Conservation (phyloP, 1,140 invertebrate species). For the Zaprionus lachaisei region DNA sequence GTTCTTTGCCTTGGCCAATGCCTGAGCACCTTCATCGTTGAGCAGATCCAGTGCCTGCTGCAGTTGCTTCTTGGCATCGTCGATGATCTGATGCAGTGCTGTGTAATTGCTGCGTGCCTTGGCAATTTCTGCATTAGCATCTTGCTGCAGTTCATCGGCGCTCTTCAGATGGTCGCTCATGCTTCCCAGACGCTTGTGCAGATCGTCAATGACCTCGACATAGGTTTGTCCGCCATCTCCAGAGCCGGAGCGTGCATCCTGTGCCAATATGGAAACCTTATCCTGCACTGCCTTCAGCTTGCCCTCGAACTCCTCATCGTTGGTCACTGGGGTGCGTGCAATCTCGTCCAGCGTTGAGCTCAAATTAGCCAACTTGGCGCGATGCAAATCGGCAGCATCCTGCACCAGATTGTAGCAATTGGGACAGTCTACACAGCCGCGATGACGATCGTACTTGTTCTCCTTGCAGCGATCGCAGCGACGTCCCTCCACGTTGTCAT, state of each 20-base stretch:
- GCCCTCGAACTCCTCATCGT: slow-evolving; percentile 93
- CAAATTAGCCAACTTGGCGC: slow-evolving; percentile 90
- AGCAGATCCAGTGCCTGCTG: slow-evolving; percentile 91
- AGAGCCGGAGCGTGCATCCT: slow-evolving; percentile 89
- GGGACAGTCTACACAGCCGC: slow-evolving; percentile 95
- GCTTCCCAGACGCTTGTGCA: slow-evolving; percentile 88
- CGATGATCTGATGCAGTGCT: slow-evolving; percentile 90
- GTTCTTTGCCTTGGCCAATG: slow-evolving; percentile 91
- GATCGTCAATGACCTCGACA: slow-evolving; percentile 88
- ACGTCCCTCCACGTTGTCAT: slow-evolving; percentile 95
- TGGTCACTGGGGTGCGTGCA: slow-evolving; percentile 92
- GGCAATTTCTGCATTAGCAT: slow-evolving; percentile 87
- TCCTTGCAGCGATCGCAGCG: slow-evolving; percentile 97
- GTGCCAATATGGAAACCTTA: slow-evolving; percentile 89
- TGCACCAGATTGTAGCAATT: slow-evolving; percentile 97
- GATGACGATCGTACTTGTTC: slow-evolving; percentile 94
- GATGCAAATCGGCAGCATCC: slow-evolving; percentile 93
- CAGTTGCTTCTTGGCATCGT: slow-evolving; percentile 89
- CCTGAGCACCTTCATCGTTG: slow-evolving; percentile 91
- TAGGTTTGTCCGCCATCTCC: slow-evolving; percentile 88
- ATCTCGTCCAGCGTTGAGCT: slow-evolving; percentile 85
- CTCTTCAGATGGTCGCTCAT: slow-evolving; percentile 88
- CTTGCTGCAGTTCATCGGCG: slow-evolving; percentile 87
- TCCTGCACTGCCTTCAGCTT: slow-evolving; percentile 90
- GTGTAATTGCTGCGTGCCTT: slow-evolving; percentile 89